These are phyloP conservation scores for Drosophila sp. DNA, from an alignment of 1,140 invertebrate species.

Conservation along the genomic window DNA sequence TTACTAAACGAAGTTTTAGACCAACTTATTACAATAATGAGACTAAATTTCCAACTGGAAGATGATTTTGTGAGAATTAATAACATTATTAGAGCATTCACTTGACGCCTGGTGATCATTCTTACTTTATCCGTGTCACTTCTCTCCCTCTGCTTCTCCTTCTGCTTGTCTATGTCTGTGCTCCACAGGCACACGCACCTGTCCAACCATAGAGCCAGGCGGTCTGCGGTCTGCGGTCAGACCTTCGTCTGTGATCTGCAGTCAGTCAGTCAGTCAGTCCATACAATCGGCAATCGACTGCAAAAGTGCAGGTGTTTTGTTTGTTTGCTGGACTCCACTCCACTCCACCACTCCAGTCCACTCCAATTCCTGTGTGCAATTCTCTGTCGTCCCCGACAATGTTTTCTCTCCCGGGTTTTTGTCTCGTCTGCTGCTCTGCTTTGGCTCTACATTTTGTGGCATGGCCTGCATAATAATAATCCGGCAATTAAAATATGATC, in stretches of 20 bases:
- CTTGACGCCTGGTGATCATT: not conserved
- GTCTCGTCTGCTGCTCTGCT: constrained; percentile 38
- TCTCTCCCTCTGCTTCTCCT: not conserved
- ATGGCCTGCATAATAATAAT: constrained; percentile 76
- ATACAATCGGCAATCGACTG: constrained; percentile 30
- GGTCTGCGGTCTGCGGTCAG: constrained; percentile 58
- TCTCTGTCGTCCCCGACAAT: constrained; percentile 1
- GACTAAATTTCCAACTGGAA: not conserved
- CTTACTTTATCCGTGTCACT: not conserved
- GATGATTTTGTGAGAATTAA: not conserved
- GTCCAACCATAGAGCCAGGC: constrained; percentile 71
- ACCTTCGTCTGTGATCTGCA: constrained; percentile 34
- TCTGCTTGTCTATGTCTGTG: constrained; percentile 26
- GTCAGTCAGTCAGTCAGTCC: constrained; percentile 23
- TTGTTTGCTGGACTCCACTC: constrained; percentile 48
- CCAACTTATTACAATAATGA: no score
- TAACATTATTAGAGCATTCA: constrained; percentile 1
- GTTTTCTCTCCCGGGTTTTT: constrained; percentile 41
- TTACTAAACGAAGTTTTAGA: no score
- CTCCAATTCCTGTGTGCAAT: constrained; percentile 15
- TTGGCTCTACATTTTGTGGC: constrained; percentile 24
- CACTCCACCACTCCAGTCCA: not conserved
- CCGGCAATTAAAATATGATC: constrained; percentile 81
- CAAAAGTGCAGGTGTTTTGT: constrained; percentile 71
- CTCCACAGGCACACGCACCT: constrained; percentile 60